These are phyloP conservation scores for Nylanderia fulva DNA, from an alignment of 1,140 invertebrate species.

Conservation along the genomic window DNA sequence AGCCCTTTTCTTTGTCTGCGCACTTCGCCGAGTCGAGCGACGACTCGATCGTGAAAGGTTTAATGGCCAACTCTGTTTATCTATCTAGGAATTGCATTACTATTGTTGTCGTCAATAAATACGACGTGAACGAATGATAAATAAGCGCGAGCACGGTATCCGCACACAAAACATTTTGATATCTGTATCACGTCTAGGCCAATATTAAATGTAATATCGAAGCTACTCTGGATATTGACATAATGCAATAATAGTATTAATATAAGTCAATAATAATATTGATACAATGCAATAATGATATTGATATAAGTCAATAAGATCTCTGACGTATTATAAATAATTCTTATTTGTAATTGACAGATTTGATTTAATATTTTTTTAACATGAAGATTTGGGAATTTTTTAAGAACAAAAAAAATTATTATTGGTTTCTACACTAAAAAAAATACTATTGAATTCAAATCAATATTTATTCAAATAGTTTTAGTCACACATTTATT, in stretches of 20 bases:
- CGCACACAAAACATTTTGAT: slow-evolving; percentile 8
- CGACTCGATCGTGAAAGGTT: slow-evolving; percentile 22
- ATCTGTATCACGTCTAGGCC: background rate
- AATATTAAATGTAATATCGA: slow-evolving; percentile 6
- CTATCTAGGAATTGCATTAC: slow-evolving; percentile 6
- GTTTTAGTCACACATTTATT: too few relatives aligned
- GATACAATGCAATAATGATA: too few relatives aligned
- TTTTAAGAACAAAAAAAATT: too few relatives aligned
- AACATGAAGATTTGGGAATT: background rate
- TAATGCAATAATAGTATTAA: too few relatives aligned
- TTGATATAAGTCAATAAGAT: background rate
- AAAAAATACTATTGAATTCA: too few relatives aligned
- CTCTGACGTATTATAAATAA: background rate
- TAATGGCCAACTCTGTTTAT: slow-evolving; percentile 25
- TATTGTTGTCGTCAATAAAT: slow-evolving; percentile 20
- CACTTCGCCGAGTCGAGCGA: background rate
- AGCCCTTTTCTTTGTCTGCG: background rate
- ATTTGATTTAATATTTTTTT: background rate
- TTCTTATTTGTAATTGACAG: background rate
- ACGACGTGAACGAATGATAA: background rate
- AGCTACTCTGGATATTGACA: background rate
- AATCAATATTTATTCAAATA: too few relatives aligned
- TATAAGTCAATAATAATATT: background rate
- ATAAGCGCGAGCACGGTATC: background rate
- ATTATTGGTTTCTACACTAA: too few relatives aligned